Conservation (phyloP, 1,140 invertebrate species). For the Ips typographus region DNA sequence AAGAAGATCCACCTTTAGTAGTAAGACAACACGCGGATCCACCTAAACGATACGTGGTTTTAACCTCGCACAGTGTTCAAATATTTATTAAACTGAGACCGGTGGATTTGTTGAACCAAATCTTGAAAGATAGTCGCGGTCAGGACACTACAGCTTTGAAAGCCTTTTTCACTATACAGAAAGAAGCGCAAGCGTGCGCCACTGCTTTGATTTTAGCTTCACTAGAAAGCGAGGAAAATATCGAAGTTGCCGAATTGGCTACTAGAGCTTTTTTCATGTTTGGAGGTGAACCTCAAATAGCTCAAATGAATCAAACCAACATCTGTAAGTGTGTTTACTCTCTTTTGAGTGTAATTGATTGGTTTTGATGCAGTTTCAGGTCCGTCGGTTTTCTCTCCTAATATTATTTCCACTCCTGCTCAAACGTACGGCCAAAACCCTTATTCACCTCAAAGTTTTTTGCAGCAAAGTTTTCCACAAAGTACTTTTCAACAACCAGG, state of each 20-base stretch:
- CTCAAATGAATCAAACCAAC: constrained; percentile 38
- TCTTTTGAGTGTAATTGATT: neutral
- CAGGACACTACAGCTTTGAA: constrained; percentile 83
- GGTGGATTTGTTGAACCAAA: constrained; percentile 78
- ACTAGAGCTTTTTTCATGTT: constrained; percentile 90
- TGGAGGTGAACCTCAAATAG: constrained; percentile 70
- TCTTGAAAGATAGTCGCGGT: constrained; percentile 79
- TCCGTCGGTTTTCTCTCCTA: constrained; percentile 43
- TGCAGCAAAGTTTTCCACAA: constrained; percentile 23
- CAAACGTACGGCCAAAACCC: constrained; percentile 36
- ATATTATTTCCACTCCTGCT: constrained; percentile 48
- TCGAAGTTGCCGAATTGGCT: constrained; percentile 82
- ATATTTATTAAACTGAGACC: constrained; percentile 81
- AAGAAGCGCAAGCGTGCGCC: constrained; percentile 84
- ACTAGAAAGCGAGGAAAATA: constrained; percentile 65
- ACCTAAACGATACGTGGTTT: constrained; percentile 76
- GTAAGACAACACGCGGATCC: constrained; percentile 77
- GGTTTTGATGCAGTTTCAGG: constrained; percentile 39
- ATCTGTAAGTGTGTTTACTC: constrained; percentile 37
- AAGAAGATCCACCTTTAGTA: constrained; percentile 56
- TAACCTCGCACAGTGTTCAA: constrained; percentile 85
- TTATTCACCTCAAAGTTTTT: constrained; percentile 44
- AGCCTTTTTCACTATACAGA: constrained; percentile 81
- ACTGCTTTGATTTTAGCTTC: constrained; percentile 86
- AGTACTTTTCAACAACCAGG: constrained; percentile 36